Evolutionary conservation across 2,113 vertebrate species (phyloP).

Genomic region (Brachyhypopomus occidentalis): DNA sequence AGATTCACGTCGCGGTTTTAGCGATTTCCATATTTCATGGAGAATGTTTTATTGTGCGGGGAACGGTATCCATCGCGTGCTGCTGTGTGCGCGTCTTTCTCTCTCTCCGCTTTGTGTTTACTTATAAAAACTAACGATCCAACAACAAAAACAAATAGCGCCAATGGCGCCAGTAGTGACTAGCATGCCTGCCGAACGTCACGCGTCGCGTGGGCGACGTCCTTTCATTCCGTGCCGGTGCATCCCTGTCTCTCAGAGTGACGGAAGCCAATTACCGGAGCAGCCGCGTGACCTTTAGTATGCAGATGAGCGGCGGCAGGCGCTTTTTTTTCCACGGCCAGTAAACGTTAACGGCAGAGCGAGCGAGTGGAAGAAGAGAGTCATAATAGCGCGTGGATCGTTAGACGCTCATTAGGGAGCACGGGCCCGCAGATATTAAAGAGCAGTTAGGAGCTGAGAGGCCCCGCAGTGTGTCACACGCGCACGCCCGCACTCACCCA

Average conservation of each 20-base stretch:
- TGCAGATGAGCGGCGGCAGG: constrained; percentile 51
- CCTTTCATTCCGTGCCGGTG: constrained; percentile 32
- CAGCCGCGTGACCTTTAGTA: constrained; percentile 57
- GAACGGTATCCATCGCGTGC: no score
- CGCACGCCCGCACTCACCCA: constrained; percentile 7
- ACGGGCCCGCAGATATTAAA: constrained; percentile 54
- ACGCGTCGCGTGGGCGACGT: no score
- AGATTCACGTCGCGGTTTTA: background rate
- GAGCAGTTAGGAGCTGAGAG: constrained; percentile 51
- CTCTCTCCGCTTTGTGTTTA: constrained; percentile 25
- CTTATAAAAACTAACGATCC: constrained; percentile 39
- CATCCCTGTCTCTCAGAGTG: constrained; percentile 39
- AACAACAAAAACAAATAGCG: constrained; percentile 46
- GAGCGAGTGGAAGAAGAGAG: constrained; percentile 41
- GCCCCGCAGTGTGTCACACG: constrained; percentile 26
- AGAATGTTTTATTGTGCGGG: constrained; percentile 5
- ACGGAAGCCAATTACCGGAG: constrained; percentile 56
- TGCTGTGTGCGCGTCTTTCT: background rate
- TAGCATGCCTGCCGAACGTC: no score
- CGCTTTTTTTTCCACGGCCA: constrained; percentile 35
- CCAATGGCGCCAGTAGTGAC: constrained; percentile 33
- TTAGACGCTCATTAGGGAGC: constrained; percentile 56
- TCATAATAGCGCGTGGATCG: constrained; percentile 53
- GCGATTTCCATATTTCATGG: constrained; percentile 18
- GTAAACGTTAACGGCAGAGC: constrained; percentile 52